Base-by-base conservation (phyloP, 2,113 vertebrate genomes). In the Muscicapa adusta region DNA sequence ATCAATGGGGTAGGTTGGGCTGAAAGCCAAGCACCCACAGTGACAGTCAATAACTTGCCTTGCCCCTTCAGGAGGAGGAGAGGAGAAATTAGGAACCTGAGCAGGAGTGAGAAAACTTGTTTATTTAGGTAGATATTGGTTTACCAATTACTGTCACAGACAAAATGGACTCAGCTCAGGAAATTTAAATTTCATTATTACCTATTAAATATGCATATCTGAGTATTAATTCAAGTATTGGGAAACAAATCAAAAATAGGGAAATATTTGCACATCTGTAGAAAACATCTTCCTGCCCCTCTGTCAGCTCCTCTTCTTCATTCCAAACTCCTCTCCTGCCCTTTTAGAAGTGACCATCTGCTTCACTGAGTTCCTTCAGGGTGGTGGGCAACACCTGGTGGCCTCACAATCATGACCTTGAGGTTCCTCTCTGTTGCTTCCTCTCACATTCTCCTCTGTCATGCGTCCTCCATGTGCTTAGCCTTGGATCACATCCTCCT, bases 11-110 rank as follows among this genome's bases (percentile, higher is more conserved):
- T n/a, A n/a, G n/a, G 9, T 4, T 74, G 29, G 29, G 23, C 23
- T 85, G 29, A 56, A 75, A 58, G n/a, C 2, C 11, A 76, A 58
- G n/a, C 17, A 81, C 3, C 9, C n/a, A n/a, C 26, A 56, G 2
- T 38, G 13, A 28, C 2, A 9, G 3, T 36, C 36, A 38, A 2
- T 57, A 18, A 51, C 17, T 28, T 11, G 42, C 5, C 6, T 77
- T 63, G 8, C 4, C 18, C 1, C 2, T 43, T 8, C 9, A 82
- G 34, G 14, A 60, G 14, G 1, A 58, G 2, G 5, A 80, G 5
- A 7, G 2, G 4, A 54, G 22, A 34, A 81, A 63, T 60, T 36
- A 70, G 14, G 14, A 43, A 43, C 47, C 23, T 48, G 11, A 60
- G 40, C 6, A 45, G 12, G 12, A 40, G 10, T 2, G 1, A 60